phyloP scores from a whole-genome alignment of 2,797 vertebrate genomes.

The Gallinago stenura region DNA sequence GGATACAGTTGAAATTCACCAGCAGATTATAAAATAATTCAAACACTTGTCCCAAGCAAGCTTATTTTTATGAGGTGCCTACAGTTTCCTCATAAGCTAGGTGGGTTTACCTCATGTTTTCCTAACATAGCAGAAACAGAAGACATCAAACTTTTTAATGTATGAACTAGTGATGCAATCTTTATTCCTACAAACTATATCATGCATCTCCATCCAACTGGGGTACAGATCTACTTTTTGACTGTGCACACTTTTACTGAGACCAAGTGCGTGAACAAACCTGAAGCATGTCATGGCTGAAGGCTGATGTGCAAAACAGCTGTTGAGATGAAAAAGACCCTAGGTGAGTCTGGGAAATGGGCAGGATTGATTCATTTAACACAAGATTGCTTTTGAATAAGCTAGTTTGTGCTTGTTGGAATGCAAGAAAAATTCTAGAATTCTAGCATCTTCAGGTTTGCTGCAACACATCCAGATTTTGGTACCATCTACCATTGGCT shows the following conservation, averaged over 20 bases:
- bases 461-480: neutral
- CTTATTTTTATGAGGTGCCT: neutral
- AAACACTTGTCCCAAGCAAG: neutral
- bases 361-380: neutral
- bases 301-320: neutral
- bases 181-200: neutral
- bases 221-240: neutral
- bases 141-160: neutral
- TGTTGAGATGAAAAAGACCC: neutral
- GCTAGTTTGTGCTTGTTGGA: neutral
- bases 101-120: neutral
- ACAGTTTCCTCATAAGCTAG: neutral
- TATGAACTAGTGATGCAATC: neutral
- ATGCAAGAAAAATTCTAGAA: neutral
- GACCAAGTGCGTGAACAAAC: neutral
- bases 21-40: neutral
- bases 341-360: neutral
- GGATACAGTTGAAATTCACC: neutral
- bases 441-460: neutral
- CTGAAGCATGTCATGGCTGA: neutral
- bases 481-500: neutral
- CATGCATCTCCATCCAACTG: neutral
- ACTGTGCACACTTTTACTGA: neutral
- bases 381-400: neutral
- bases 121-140: neutral